Conservation (phyloP, 2,113 vertebrate species). For the Bos javanicus region DNA sequence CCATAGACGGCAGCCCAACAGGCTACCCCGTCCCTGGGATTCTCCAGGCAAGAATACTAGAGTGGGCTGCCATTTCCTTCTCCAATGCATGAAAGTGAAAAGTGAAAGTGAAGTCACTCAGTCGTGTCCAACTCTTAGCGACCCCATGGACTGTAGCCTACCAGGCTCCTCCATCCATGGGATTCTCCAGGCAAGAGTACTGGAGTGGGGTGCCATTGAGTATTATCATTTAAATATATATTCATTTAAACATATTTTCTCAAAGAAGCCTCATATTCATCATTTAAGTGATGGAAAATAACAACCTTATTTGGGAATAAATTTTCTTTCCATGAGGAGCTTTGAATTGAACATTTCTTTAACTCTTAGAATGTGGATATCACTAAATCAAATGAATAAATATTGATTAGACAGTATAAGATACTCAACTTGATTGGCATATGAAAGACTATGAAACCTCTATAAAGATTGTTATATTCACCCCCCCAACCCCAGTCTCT, state of each 20-base stretch:
- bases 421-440: constrained; percentile 31
- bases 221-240: background rate
- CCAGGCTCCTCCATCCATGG: no score
- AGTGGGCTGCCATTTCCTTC: no score
- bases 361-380: background rate
- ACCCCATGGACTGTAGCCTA: no score
- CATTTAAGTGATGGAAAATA: constrained; percentile 40
- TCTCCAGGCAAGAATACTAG: no score
- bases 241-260: constrained; percentile 42
- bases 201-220: no score
- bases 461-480: background rate
- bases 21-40: no score
- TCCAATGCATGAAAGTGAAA: no score
- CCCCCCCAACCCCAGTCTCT: background rate
- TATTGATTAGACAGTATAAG: constrained; percentile 34
- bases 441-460: constrained; percentile 56
- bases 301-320: constrained; percentile 32
- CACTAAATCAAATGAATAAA: background rate
- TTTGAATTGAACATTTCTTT: constrained; percentile 28
- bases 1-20: no score
- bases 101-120: no score
- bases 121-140: no score
- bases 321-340: constrained; percentile 14
- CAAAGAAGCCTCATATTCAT: constrained; percentile 28
- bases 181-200: no score